These are phyloP conservation scores for Aethina tumida DNA, from an alignment of 1,140 invertebrate species.

Conservation along the genomic window DNA sequence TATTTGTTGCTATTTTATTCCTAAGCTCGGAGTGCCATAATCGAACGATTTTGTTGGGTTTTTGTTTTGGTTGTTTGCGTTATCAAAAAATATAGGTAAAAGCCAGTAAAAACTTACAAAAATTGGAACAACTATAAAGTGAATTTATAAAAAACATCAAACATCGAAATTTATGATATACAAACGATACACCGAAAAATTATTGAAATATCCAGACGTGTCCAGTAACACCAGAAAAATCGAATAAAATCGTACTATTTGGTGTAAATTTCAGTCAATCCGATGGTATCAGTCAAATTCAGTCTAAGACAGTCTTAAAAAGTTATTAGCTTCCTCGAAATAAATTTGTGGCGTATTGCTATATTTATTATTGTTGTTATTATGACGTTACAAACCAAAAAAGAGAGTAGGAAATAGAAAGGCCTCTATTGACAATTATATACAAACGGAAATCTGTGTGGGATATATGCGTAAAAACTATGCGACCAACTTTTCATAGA, in stretches of 20 bases:
- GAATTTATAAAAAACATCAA: conserved; percentile 19
- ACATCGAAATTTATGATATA: conserved; percentile 18
- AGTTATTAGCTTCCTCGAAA: conserved; percentile 10
- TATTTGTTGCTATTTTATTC: conserved; percentile 6
- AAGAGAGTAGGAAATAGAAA: conserved; percentile 11
- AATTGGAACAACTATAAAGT: conserved; percentile 15
- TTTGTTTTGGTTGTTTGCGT: background rate
- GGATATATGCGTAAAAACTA: conserved; percentile 5
- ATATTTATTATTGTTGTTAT: conserved; percentile 14
- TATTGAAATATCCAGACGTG: conserved; percentile 10
- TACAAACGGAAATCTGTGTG: conserved; percentile 6
- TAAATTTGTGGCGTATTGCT: conserved; percentile 15
- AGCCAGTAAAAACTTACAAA: conserved; percentile 19
- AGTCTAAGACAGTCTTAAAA: conserved; percentile 27
- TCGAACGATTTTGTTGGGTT: conserved; percentile 3
- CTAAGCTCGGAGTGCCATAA: background rate
- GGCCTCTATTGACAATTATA: conserved; percentile 16
- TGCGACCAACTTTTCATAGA: conserved; percentile 5
- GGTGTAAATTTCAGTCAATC: conserved; percentile 28
- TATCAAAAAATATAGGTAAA: conserved; percentile 4
- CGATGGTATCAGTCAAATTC: conserved; percentile 26
- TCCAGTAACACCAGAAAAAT: conserved; percentile 22
- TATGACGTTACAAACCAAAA: conserved; percentile 5
- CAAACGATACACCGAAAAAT: conserved; percentile 16
- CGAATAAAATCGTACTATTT: conserved; percentile 21